These are phyloP conservation scores for Solea solea DNA, from an alignment of 2,113 vertebrate genomes.

Conservation along the genomic window DNA sequence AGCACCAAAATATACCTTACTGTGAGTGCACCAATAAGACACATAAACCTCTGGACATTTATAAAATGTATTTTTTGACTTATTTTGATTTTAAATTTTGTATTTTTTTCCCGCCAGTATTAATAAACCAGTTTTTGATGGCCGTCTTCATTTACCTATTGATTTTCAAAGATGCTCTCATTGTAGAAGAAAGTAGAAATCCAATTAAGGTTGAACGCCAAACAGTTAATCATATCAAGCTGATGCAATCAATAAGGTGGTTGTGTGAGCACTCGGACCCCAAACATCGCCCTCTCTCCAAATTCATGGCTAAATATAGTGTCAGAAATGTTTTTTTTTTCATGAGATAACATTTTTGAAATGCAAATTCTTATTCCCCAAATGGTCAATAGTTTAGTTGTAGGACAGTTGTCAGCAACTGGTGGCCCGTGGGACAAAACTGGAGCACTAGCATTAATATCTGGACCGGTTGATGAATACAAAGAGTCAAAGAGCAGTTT, in stretches of 20 bases:
- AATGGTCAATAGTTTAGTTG: too few relatives aligned
- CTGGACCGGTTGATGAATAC: too few relatives aligned
- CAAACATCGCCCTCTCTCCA: conserved; percentile 32
- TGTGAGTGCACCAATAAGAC: background rate
- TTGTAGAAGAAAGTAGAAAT: conserved; percentile 78
- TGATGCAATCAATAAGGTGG: conserved; percentile 76
- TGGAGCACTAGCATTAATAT: too few relatives aligned
- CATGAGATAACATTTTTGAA: too few relatives aligned
- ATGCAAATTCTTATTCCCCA: too few relatives aligned
- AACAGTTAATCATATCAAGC: conserved; percentile 80
- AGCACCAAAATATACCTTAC: background rate
- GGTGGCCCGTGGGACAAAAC: too few relatives aligned
- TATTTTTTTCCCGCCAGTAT: too few relatives aligned
- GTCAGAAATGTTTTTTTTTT: too few relatives aligned
- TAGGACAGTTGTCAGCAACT: too few relatives aligned
- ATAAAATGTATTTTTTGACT: too few relatives aligned
- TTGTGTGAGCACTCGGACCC: background rate
- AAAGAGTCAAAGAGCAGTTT: too few relatives aligned
- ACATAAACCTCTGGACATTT: background rate
- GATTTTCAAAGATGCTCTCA: conserved; percentile 77
- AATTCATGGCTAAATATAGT: background rate
- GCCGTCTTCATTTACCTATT: conserved; percentile 78
- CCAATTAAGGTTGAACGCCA: conserved; percentile 79
- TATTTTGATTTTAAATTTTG: too few relatives aligned
- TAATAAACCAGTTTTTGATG: background rate